Base-by-base conservation (phyloP, 2,113 vertebrate species). In the Neomonachus schauinslandi region DNA sequence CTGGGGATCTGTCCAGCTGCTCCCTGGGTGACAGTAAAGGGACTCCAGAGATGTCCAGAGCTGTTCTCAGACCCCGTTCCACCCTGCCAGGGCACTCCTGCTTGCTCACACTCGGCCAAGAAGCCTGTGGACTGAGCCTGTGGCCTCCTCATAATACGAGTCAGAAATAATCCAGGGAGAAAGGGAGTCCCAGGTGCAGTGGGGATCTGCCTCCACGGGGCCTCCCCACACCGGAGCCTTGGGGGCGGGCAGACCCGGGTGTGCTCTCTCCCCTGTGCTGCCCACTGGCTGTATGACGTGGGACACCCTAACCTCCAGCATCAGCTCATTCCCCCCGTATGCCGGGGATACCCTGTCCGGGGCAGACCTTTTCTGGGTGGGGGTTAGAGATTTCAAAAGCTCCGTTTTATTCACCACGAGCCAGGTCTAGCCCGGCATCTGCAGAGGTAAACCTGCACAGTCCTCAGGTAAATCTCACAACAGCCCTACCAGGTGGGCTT, bases 341-440 rank as follows among this genome's bases (percentile, higher is more conserved):
- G 42, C 12, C 12, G 26, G 42, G 65, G 26, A 31, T 39, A 36
- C 28, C 16, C 24, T 80, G 26, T 24, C 10, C 42, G 84, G 9
- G 46, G 81, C 4, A 65, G 57, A 67, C 24, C 5, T 46, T n/a
- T 42, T 46, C 2, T 6, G 39, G 71, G 24, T 65, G 8, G 77
- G 36, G 63, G 33, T 76, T 18, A 63, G 72, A 74, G 69, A 63
- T 21, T 2, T 13, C 36, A 2, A 51, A 51, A 69, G 67, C 33
- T 7, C 2, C 0, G 0, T 63, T 59, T 16, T 28, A 31, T 39
- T 77, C 8, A 8, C 21, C 1, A 8, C 0, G 1, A 59, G 71
- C 14, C 26, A 24, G 65, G 8, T 1, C 39, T 36, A 57, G 74
- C 31, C 10, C 55, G 39, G 93, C 10, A 26, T 13, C 74, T 46